Percentiles rank a stretch among this genome's conserved stretches.
phyloP scores from a whole-genome alignment of 2,797 vertebrate species.

The Enteromius anoplus region DNA sequence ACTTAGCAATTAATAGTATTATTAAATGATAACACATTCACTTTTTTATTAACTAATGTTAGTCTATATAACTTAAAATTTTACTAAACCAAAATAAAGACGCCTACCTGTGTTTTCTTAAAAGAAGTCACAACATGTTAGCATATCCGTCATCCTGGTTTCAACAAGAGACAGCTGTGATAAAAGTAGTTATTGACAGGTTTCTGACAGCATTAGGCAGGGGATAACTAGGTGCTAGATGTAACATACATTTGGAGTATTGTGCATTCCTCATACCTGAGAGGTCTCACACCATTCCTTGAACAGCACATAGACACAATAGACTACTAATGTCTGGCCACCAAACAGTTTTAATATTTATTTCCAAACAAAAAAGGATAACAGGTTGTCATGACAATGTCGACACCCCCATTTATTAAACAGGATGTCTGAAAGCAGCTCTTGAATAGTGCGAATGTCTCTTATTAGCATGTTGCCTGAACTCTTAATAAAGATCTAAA shows the following conservation, averaged over 20 bases:
- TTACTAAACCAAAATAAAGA: not conserved
- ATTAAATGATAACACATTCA: not conserved
- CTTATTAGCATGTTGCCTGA: constrained; percentile 11
- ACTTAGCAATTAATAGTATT: not conserved
- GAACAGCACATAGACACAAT: constrained; percentile 22
- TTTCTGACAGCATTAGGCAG: not conserved
- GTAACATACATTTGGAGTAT: not conserved
- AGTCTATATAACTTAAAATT: not conserved
- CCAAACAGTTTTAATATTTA: constrained; percentile 13
- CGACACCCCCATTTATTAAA: constrained; percentile 7
- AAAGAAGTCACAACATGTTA: not conserved
- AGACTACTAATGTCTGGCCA: not conserved
- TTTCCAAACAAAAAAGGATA: constrained; percentile 44
- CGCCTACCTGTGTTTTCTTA: not conserved
- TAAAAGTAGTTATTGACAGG: constrained; percentile 13
- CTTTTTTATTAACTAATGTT: not conserved
- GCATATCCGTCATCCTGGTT: not conserved
- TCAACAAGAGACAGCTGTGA: constrained; percentile 11
- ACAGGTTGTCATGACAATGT: constrained; percentile 29
- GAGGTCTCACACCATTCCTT: constrained; percentile 14
- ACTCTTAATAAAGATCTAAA: not conserved
- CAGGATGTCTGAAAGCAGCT: constrained; percentile 8
- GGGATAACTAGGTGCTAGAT: constrained; percentile 29
- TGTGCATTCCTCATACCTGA: constrained; percentile 37
- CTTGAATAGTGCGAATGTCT: constrained; percentile 40